These are phyloP conservation scores for Pollenia amentaria DNA, from an alignment of 2,888 invertebrate genomes.

Conservation along the genomic window DNA sequence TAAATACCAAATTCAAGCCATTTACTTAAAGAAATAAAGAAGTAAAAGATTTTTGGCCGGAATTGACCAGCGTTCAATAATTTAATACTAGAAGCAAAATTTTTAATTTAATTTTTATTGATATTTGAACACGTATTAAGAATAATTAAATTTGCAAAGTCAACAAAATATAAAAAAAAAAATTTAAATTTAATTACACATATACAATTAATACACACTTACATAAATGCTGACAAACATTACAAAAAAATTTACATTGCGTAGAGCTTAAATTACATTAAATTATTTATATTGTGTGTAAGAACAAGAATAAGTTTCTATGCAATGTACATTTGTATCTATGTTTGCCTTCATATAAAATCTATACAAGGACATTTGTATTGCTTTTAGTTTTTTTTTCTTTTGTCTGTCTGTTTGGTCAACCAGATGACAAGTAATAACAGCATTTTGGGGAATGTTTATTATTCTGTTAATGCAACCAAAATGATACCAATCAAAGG, in stretches of 20 bases:
- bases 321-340: background rate
- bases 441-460: slow-evolving; percentile 69
- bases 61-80: no score
- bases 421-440: slow-evolving; percentile 69
- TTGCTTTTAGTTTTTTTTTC: background rate
- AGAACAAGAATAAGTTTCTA: background rate
- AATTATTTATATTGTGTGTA: slow-evolving; percentile 62
- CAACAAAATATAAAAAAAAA: no score
- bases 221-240: background rate
- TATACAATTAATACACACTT: background rate
- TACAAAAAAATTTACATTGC: background rate
- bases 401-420: slow-evolving; percentile 49
- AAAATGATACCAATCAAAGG: slow-evolving; percentile 70
- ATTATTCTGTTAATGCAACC: slow-evolving; percentile 69
- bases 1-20: no score
- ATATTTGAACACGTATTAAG: no score
- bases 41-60: no score
- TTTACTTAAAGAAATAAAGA: no score
- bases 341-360: background rate
- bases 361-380: slow-evolving; percentile 22
- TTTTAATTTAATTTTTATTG: no score
- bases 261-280: slow-evolving; percentile 46
- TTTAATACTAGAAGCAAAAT: no score
- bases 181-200: no score
- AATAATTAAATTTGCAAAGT: no score